Evolutionary conservation across 1,140 invertebrate species (phyloP).

Genomic region (Scaptomyza graminum): DNA sequence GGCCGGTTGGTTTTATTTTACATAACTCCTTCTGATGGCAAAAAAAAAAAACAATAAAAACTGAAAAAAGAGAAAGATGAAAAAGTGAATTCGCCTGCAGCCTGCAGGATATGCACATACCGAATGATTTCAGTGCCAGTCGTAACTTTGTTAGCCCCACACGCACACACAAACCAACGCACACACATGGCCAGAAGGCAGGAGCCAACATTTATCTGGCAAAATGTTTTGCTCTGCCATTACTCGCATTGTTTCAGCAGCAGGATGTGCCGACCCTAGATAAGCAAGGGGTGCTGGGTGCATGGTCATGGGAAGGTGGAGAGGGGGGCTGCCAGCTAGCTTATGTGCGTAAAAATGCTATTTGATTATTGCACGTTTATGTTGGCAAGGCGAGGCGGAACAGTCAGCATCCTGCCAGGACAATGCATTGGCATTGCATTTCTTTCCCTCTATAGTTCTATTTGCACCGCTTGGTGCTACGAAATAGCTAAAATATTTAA

Average conservation of each 20-base stretch:
- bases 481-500: slow-evolving; percentile 62
- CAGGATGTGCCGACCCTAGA: slow-evolving; percentile 18
- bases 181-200: slow-evolving; percentile 26
- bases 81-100: slow-evolving; percentile 42
- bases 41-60: slow-evolving; percentile 4
- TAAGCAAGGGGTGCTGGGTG: no score
- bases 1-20: slow-evolving; percentile 54
- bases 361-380: slow-evolving; percentile 71
- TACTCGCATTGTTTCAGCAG: slow-evolving; percentile 53
- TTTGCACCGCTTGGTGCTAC: neutral
- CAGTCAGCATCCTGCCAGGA: slow-evolving; percentile 1
- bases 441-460: neutral
- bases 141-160: slow-evolving; percentile 63
- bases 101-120: slow-evolving; percentile 49
- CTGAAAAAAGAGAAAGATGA: no score
- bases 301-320: slow-evolving; percentile 1
- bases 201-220: slow-evolving; percentile 59
- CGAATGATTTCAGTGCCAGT: slow-evolving; percentile 54
- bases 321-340: slow-evolving; percentile 11
- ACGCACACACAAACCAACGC: neutral
- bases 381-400: slow-evolving; percentile 8
- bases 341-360: slow-evolving; percentile 78
- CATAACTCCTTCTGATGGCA: slow-evolving; percentile 43
- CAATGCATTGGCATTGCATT: slow-evolving; percentile 9
- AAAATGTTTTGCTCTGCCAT: slow-evolving; percentile 71